Conservation (phyloP, 23 tunicate species). For the Trididemnum clinides region DNA sequence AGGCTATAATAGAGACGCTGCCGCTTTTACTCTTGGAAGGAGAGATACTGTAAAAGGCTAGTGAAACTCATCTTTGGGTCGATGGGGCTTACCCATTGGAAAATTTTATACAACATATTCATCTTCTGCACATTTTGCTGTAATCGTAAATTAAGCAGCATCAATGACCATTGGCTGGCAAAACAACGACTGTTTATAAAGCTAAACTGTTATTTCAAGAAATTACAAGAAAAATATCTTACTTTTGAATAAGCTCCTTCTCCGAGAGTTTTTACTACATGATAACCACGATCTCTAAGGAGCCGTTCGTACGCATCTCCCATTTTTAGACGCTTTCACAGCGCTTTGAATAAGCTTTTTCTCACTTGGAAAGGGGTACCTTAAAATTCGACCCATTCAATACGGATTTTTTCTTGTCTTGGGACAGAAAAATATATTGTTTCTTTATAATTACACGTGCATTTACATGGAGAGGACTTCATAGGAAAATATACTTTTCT, state of each 20-base stretch:
- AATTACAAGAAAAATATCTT: background rate
- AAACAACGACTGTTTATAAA: background rate
- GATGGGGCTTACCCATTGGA: too few relatives aligned
- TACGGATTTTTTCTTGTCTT: background rate
- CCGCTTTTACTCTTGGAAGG: too few relatives aligned
- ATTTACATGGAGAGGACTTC: slow-evolving; percentile 23
- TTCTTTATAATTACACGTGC: background rate
- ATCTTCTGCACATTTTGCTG: too few relatives aligned
- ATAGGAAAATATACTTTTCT: background rate
- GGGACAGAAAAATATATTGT: background rate
- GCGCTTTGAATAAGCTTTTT: background rate
- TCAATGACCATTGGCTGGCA: too few relatives aligned
- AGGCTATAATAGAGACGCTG: too few relatives aligned
- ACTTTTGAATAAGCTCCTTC: slow-evolving; percentile 99
- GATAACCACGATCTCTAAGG: slow-evolving; percentile 80
- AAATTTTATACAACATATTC: too few relatives aligned
- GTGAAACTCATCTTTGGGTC: too few relatives aligned
- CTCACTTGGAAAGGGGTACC: background rate
- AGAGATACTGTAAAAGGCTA: too few relatives aligned
- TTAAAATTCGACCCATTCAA: slow-evolving; percentile 20
- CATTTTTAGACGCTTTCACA: slow-evolving; percentile 53
- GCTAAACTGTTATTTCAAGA: background rate
- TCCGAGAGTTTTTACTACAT: slow-evolving; percentile 68
- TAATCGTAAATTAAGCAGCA: too few relatives aligned
- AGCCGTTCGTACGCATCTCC: slow-evolving; percentile 85